These are phyloP conservation scores for Phrynocephalus forsythii DNA, from an alignment of 2,797 vertebrate genomes.

Conservation along the genomic window DNA sequence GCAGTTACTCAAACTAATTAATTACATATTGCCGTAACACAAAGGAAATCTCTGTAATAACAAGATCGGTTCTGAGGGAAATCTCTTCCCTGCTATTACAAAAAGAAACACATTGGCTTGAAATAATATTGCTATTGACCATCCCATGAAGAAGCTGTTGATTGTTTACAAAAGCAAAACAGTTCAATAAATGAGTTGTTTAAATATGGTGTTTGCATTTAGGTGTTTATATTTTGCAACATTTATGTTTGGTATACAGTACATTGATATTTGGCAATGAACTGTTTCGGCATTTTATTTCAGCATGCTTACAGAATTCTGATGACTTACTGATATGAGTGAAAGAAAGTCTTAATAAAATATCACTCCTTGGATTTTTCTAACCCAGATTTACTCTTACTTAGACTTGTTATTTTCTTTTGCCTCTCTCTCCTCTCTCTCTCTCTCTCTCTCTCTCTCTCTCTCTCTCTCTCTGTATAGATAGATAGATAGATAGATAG, in stretches of 20 bases:
- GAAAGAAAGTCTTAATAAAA: not conserved
- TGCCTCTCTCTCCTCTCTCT: not conserved
- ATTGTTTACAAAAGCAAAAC: not conserved
- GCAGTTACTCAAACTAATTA: not conserved
- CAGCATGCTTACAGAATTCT: not conserved
- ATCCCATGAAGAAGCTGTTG: not conserved
- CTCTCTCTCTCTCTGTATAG: no score
- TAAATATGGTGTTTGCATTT: not conserved
- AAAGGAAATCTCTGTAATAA: not conserved
- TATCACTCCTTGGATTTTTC: not conserved
- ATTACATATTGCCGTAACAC: not conserved
- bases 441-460: no score
- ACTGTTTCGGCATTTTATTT: not conserved
- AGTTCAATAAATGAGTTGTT: conserved; percentile 3
- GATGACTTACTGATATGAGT: not conserved
- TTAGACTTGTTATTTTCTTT: not conserved
- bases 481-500: no score
- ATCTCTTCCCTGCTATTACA: not conserved
- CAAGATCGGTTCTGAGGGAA: not conserved
- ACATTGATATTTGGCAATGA: not conserved
- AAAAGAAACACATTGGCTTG: not conserved
- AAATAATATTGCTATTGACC: not conserved
- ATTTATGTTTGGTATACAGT: not conserved
- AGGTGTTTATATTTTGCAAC: not conserved
- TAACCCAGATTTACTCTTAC: not conserved